Conservation (phyloP, 2,888 invertebrate species). For the Hydrotaea cyrtoneurina region DNA sequence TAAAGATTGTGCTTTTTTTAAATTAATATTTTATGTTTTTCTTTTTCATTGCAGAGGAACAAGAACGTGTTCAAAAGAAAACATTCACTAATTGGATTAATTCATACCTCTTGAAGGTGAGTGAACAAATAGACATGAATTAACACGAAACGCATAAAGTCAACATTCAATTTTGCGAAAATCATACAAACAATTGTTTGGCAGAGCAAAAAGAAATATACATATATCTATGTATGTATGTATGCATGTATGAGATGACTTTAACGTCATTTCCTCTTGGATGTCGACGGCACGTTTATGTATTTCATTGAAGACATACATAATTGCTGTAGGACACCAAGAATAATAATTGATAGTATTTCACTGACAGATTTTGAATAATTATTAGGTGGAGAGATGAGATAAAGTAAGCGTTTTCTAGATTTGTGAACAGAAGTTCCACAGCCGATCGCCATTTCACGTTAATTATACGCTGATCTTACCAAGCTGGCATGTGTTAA, state of each 20-base stretch:
- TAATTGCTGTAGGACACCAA: too few species aligned
- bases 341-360: too few species aligned
- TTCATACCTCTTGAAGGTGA: constrained; percentile 96
- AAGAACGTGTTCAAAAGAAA: constrained; percentile 99
- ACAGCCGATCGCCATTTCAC: not conserved
- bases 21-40: constrained; percentile 21
- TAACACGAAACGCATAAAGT: too few species aligned
- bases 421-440: not conserved
- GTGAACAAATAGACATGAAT: constrained; percentile 67
- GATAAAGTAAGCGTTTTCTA: not conserved
- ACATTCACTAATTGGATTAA: constrained; percentile 99
- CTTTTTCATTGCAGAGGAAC: constrained; percentile 92
- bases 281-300: too few species aligned
- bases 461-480: not conserved
- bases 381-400: not conserved
- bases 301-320: too few species aligned
- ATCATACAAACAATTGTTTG: too few species aligned
- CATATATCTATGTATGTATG: too few species aligned
- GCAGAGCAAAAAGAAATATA: too few species aligned
- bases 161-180: too few species aligned
- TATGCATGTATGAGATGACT: too few species aligned
- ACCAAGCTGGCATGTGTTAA: not conserved
- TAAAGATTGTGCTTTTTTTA: too few species aligned
- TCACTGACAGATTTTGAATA: too few species aligned
- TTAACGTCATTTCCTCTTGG: not conserved